These are phyloP conservation scores for Palythoa grandiflora DNA, from an alignment of 92 coral and sea anemone genomes.

Conservation along the genomic window DNA sequence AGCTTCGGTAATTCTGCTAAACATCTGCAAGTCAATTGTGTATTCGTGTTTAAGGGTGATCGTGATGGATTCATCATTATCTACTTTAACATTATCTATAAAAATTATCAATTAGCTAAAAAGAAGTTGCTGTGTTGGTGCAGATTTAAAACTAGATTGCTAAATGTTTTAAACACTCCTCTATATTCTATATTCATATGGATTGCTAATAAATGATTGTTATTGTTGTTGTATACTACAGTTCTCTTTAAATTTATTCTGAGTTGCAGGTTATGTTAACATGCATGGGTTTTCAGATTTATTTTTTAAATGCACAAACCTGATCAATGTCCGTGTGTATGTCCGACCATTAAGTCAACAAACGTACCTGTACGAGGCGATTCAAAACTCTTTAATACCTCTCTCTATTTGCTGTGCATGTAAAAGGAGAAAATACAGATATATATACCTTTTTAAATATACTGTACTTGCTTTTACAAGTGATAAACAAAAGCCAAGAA, in stretches of 20 bases:
- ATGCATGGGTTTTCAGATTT: too few relatives aligned
- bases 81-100: neutral
- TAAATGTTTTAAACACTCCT: neutral
- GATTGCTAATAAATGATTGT: neutral
- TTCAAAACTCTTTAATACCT: neutral
- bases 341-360: too few relatives aligned
- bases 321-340: too few relatives aligned
- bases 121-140: neutral
- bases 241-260: too few relatives aligned
- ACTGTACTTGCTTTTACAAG: conserved; percentile 53
- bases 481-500: conserved; percentile 60
- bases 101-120: neutral
- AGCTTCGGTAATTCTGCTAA: conserved; percentile 62
- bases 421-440: neutral
- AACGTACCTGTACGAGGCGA: too few relatives aligned
- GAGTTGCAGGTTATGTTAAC: too few relatives aligned
- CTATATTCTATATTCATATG: neutral
- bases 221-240: neutral
- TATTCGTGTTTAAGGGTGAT: neutral
- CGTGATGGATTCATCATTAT: neutral
- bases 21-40: conserved; percentile 37
- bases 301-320: too few relatives aligned
- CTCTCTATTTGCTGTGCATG: neutral
- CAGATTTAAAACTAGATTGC: neutral
- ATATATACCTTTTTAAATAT: conserved; percentile 58